Base-by-base conservation (phyloP, 2,888 invertebrate species). In the Drosophila yooni region DNA sequence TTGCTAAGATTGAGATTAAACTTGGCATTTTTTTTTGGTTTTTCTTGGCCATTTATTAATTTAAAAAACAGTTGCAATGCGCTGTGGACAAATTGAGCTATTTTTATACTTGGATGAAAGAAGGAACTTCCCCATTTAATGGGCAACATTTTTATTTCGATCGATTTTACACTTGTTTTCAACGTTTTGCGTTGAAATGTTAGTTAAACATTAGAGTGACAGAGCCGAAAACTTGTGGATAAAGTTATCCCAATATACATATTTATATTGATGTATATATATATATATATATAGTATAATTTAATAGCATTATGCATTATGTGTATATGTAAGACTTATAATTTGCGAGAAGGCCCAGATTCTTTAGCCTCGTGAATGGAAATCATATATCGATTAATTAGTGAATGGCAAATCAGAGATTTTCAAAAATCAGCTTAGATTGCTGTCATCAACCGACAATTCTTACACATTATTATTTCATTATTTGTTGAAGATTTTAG, bases 401-500 rank as follows among this genome's bases (percentile, higher is more conserved):
- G 31, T 31, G 13, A 36, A 58, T 50, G 31, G 15, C 46, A 27
- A 8, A 33, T 46, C 25, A 1, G 5, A 29, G 15, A 38, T 27
- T 25, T 8, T 21, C 8, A 53, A 53, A 29, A 61, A 63, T 61
- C 40, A 40, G 52, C 50, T 33, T 11, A 2, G 10, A 48, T 36
- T 33, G 31, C 46, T 52, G 52, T 74, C 54, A 48, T 48, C 73
- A 36, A 36, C 52, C 53, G 60, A 57, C 4, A 25, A 18, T 15
- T 7, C 34, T 33, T 21, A 66, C 52, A 34, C 31, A 53, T 31
- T 33, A 40, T 46, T 46, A 46, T 63, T 62, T 77, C 43, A 65
- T 56, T 74, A 60, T 70, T 52, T 66, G 58, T 59, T 36, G 34
- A 62, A 62, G 36, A 53, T 60, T 48, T 65, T n/a, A n/a, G 27